Evolutionary conservation across 2,113 vertebrate species (phyloP), one percentile per base, ranked within the genome.

Genomic region (Cyanoramphus novaezelandiae): DNA sequence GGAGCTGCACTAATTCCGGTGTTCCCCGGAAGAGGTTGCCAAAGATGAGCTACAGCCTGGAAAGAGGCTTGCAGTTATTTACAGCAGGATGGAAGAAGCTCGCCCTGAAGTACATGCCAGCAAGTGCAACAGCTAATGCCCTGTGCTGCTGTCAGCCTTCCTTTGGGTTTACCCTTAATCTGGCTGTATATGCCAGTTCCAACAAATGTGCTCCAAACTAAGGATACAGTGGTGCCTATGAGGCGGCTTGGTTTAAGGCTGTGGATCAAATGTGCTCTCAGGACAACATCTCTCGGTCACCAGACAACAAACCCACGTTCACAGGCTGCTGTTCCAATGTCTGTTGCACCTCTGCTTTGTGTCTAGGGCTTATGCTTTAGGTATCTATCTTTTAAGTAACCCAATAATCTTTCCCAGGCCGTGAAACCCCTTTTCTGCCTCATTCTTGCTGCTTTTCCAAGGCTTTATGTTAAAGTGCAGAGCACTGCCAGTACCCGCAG

Each of bases 221-320:
- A 47, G 91, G 72, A 4, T 13, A 93, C 47, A 0, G 0, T 2
- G 21, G 27, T 49, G 46, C 57, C 69, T 10, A 0, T 1, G 3
- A 37, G 68, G 75, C 16, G 62, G 27, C 43, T 80, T 35, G 60
- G 60, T 64, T 67, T 2, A 1, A 37, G 79, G 82, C 49, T 46
- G 25, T 39, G 83, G 49, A 46, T 35, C 31, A 29, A 11, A 21
- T 0, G 7, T 0, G 43, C 18, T 86, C 83, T 81, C 80, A 27
- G 77, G 60, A 13, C 76, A 59, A 20, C 62, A 10, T 3, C 43
- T 9, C 76, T 55, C 31, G 2, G 25, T 4, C 46, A 2, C 11
- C 70, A 37, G 44, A n/a, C 82, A 52, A 6, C 18, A 82, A 18
- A 37, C 29, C 39, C 9, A 0, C 0, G 0, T 5, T 59, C 55